A percentile compares a stretch with the other conserved stretches of the same genome.
Conservation (phyloP, 2,113 vertebrate genomes). For the Glaucidium brasilianum region DNA sequence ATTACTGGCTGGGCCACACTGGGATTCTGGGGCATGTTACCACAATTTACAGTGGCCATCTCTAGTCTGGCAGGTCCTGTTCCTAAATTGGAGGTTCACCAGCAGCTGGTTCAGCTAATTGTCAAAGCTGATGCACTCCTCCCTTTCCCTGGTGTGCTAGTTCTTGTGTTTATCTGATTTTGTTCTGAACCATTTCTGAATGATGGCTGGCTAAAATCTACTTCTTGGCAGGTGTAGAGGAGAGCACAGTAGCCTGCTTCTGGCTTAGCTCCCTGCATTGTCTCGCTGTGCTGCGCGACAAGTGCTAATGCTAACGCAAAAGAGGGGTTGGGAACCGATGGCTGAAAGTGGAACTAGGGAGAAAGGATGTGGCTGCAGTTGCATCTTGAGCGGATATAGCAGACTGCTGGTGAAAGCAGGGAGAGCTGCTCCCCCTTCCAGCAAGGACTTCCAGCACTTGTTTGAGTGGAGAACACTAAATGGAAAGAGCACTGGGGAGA, state of each 20-base stretch:
- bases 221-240: not conserved
- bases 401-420: not conserved
- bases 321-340: rapidly evolving
- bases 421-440: not conserved
- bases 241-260: not conserved
- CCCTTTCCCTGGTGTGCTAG: not conserved
- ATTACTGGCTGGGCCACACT: not conserved
- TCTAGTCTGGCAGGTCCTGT: not conserved
- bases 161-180: not conserved
- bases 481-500: not conserved
- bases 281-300: rapidly evolving
- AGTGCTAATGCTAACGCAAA: not conserved
- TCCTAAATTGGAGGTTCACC: not conserved
- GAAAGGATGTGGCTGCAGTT: not conserved
- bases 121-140: not conserved
- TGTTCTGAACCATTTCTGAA: not conserved
- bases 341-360: not conserved
- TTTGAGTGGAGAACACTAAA: not conserved
- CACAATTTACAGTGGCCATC: not conserved
- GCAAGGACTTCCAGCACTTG: not conserved
- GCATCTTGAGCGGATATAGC: not conserved
- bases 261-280: not conserved
- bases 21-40: not conserved
- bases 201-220: not conserved
- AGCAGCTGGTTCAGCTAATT: not conserved